Evolutionary conservation across 1,140 invertebrate species (phyloP), one percentile per base, ranked within the genome.

Genomic region (Mizuhopecten yessoensis): DNA sequence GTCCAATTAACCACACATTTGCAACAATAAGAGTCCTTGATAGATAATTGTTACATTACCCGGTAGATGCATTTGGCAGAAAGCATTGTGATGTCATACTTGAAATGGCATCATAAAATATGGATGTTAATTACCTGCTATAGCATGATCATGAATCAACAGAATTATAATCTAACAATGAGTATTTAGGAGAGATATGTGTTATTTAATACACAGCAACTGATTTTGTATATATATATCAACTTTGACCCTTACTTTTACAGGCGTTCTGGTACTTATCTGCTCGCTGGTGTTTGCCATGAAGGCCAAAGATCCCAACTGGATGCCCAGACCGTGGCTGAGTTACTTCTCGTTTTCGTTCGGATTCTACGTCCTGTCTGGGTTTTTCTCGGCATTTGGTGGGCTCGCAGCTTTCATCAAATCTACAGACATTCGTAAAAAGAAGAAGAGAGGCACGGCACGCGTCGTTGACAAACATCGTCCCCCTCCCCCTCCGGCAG

Each of bases 301-400:
- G 13, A 98, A 98, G 95, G 98, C 98, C 94, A 98, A 98, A 96
- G 97, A 98, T 87, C 97, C 99, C 23, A 98, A 98, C 95, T 99
- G 99, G 99, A 97, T 99, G 75, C 97, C 99, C 96, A 99, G 99
- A 96, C 99, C 99, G 0, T 98, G 99, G 95, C 99, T 98, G 96
- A 99, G 99, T 97, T 98, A 99, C 93, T 96, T 99, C 0, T 99
- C 99, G 3, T 99, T 99, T 99, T 98, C 98, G 0, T 99, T 98
- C 96, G 98, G 98, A 86, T 97, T 99, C 95, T 98, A 98, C 87
- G 98, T 99, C n/a, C 97, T 99, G 39, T 98, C 98, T 5, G 98
- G 98, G 93, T 97, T 99, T 89, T 97, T 99, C 94, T 90, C 94
- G 15, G 94, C 95, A 17, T 95, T 96, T 88, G 94, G 94, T 15